Evolutionary conservation across 2,113 vertebrate genomes (phyloP), one percentile per base, ranked within the genome.

Genomic region (Carollia perspicillata): DNA sequence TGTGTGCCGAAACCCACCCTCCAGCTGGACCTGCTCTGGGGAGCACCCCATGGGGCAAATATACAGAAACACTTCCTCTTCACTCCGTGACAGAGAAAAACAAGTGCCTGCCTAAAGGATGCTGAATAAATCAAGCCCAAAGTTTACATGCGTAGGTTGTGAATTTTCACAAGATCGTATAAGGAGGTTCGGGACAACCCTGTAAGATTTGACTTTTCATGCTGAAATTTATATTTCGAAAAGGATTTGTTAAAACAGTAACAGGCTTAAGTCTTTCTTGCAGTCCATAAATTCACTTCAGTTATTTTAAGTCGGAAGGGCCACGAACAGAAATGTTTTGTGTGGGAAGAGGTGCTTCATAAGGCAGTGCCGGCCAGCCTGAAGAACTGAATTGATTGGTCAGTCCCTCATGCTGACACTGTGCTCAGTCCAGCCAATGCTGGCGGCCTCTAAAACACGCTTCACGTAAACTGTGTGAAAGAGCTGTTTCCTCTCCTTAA

Each of bases 181-280:
- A 33, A 89, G 95, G 58, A 40, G 11, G 26, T 33, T 90, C 40
- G 26, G n/a, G 49, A n/a, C 18, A 71, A 68, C 35, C 28, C 40
- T 1, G 0, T 9, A 72, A 60, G 26, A 80, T 75, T 51, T 94
- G 58, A n/a, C 23, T 30, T 60, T 42, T 55, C 47, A 77, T 6
- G 60, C 11, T 47, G 68, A 86, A 92, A 37, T 88, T 75, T 88
- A 17, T 80, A 84, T 90, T 88, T 94, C 77, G 81, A 88, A 37
- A 35, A 78, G 65, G 30, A 77, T 55, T 74, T 90, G 18, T 47
- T 60, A 84, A 90, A 93, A 23, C 6, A 51, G 53, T 40, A 51
- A n/a, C 11, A 89, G 28, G 66, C 28, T 69, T 75, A 79, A 47
- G 28, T 77, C 35, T 80, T 81, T 63, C 35, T 81, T 66, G 23